Evolutionary conservation across 1,140 invertebrate species (phyloP).

Genomic region (Philotrypesis tridentata): DNA sequence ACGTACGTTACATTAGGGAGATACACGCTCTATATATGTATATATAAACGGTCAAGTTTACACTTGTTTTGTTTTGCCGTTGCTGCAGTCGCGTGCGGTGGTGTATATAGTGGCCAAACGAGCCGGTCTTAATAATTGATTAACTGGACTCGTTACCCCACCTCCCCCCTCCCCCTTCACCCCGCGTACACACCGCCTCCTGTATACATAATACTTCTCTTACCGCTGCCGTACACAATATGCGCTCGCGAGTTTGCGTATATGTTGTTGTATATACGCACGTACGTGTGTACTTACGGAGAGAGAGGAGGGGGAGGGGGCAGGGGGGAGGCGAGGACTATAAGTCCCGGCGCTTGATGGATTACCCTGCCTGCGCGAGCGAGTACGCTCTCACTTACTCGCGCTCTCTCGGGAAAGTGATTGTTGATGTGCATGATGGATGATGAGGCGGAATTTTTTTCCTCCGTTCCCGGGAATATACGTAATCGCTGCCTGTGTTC

Average conservation of each 20-base stretch:
- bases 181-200: no score
- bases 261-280: not conserved
- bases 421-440: slow-evolving; percentile 25
- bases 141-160: slow-evolving; percentile 38
- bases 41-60: slow-evolving; percentile 18
- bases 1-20: no score
- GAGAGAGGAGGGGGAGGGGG: no score
- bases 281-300: not conserved
- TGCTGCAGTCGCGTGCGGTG: not conserved
- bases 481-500: not conserved
- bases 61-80: slow-evolving; percentile 19
- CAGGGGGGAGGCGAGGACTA: not conserved
- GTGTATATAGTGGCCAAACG: not conserved
- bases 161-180: not conserved
- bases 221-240: not conserved
- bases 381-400: not conserved
- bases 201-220: not conserved
- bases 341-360: slow-evolving; percentile 5
- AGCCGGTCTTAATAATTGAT: slow-evolving; percentile 44
- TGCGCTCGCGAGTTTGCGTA: not conserved
- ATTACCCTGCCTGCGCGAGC: not conserved
- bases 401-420: slow-evolving; percentile 11
- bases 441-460: slow-evolving; percentile 27
- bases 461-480: not conserved
- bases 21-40: not conserved